Conservation (phyloP, 1,140 invertebrate genomes). For the Drosophila gunungcola region DNA sequence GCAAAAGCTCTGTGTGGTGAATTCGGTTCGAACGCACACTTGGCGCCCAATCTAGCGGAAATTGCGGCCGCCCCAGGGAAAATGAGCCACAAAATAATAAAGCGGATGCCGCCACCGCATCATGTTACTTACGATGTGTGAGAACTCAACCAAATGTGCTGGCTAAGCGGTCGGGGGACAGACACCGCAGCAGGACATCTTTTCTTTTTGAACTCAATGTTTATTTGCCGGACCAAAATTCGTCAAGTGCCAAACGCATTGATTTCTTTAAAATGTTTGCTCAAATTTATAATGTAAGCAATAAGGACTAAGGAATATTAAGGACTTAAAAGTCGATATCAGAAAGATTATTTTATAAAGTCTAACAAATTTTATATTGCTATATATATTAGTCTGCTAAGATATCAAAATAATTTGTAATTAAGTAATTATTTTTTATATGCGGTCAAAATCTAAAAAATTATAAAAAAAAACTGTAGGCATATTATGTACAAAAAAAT, state of each 20-base stretch:
- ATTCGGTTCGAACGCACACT: slow-evolving; percentile 38
- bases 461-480: too few species aligned
- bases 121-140: slow-evolving; percentile 41
- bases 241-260: slow-evolving; percentile 6
- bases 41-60: slow-evolving; percentile 62
- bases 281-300: background rate
- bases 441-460: too few species aligned
- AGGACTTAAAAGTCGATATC: background rate
- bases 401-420: too few species aligned
- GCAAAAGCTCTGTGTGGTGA: slow-evolving; percentile 31
- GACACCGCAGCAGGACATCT: slow-evolving; percentile 19
- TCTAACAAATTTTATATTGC: too few species aligned
- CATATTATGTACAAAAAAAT: too few species aligned
- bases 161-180: background rate
- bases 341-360: too few species aligned
- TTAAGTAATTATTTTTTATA: too few species aligned
- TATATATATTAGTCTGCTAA: too few species aligned
- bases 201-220: slow-evolving; percentile 31
- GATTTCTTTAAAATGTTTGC: slow-evolving; percentile 1
- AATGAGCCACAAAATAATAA: slow-evolving; percentile 25
- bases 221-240: slow-evolving; percentile 10
- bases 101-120: slow-evolving; percentile 39
- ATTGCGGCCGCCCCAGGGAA: slow-evolving; percentile 28
- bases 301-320: background rate
- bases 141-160: slow-evolving; percentile 41